Percentiles rank a stretch among this genome's conserved stretches.
phyloP scores from a whole-genome alignment of 1,140 invertebrate genomes.

The Sarcophaga peregrina region DNA sequence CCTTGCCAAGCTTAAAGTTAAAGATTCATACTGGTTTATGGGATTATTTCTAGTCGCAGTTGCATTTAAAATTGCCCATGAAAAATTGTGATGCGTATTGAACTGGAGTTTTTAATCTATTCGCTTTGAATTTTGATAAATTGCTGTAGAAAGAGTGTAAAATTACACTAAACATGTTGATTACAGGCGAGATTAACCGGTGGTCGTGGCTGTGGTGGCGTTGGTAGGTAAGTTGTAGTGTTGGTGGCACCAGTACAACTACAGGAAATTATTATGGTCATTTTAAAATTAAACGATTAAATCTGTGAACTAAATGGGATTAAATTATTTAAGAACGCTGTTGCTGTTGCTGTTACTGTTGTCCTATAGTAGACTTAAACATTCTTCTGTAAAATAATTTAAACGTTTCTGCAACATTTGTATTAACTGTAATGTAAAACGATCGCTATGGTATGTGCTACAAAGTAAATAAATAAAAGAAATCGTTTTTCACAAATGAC shows the following conservation, averaged over 20 bases:
- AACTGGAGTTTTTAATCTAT: slow-evolving; percentile 4
- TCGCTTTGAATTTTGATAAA: slow-evolving; percentile 5
- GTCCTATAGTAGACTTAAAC: too few species aligned
- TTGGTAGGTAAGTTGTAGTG: background rate
- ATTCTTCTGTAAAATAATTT: too few species aligned
- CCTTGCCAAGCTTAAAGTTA: background rate
- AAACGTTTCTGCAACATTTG: too few species aligned
- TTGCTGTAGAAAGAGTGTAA: slow-evolving; percentile 9
- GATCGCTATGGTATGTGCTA: too few species aligned
- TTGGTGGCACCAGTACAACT: background rate
- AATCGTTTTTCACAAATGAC: too few species aligned
- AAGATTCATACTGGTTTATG: background rate
- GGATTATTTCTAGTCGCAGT: background rate
- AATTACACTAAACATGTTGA: slow-evolving; percentile 15
- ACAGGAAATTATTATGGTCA: too few species aligned
- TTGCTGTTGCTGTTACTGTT: too few species aligned
- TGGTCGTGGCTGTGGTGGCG: background rate
- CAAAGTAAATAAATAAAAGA: too few species aligned
- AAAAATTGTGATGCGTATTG: background rate
- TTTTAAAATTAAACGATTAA: too few species aligned
- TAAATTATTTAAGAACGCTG: too few species aligned
- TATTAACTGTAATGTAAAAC: too few species aligned
- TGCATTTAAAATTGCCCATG: background rate
- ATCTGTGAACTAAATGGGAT: too few species aligned
- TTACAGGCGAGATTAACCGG: background rate